Base-by-base conservation (phyloP, 2,888 invertebrate species). In the Drosophila fulvimacula region DNA sequence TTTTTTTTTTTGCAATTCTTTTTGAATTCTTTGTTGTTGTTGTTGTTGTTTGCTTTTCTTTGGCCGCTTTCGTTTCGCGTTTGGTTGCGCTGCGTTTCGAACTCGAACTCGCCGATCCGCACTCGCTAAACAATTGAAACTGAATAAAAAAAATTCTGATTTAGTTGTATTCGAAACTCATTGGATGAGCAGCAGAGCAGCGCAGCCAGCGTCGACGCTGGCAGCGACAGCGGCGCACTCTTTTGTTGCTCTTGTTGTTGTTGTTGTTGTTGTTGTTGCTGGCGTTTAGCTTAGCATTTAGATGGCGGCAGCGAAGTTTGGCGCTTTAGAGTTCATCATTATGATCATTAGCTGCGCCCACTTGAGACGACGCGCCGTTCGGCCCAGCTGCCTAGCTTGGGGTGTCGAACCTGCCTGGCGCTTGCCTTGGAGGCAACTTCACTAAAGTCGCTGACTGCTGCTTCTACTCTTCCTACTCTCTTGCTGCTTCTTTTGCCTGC, bases 61-160 rank as follows among this genome's bases (percentile, higher is more conserved):
- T 51, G 15, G 49, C 44, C 63, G 76, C 68, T 78, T 72, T 69
- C 72, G 75, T 69, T 68, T 75, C 73, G 34, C 63, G 69, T 79
- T 69, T 71, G 65, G 65, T 56, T 74, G 57, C 71, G 78, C 79
- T 72, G 79, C 77, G 73, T 71, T 71, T 69, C 71, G 58, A 74
- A 81, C 73, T 77, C 79, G 80, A 73, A 79, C 56, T 74, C 80
- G 75, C 60, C 89, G 89, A 90, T 89, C 91, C 91, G 90, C 85
- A 90, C 89, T 90, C 91, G 90, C 89, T 90, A 87, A 90, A 91
- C 91, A 90, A 91, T 89, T 91, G 88, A 86, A 90, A 91, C 91
- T 90, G 91, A 91, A 91, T 91, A 91, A 91, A 48, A 39, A 44
- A 90, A 91, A 91, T 90, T 91, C 91, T 91, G 90, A 91, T 85